Evolutionary conservation across 2,797 vertebrate species (phyloP).

Genomic region (Parauchenoglanis punctatus): DNA sequence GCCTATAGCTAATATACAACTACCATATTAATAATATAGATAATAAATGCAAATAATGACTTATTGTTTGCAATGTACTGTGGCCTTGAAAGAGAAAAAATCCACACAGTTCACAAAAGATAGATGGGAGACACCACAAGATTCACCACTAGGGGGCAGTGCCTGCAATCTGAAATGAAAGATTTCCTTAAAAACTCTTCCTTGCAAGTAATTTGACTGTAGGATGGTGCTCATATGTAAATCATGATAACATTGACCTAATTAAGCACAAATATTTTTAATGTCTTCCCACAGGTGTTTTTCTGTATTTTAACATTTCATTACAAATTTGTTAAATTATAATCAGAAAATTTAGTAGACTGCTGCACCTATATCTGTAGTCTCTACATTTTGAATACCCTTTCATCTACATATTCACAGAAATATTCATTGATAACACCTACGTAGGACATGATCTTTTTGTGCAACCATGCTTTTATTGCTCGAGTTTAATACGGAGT

Average conservation of each 20-base stretch:
- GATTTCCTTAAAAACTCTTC: neutral
- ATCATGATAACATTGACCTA: neutral
- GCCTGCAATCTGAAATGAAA: constrained; percentile 7
- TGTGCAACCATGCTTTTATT: neutral
- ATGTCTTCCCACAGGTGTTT: neutral
- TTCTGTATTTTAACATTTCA: neutral
- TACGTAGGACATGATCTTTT: neutral
- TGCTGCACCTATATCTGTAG: neutral
- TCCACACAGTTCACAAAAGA: too few species aligned
- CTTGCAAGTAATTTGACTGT: neutral
- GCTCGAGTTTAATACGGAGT: neutral
- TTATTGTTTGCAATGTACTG: neutral
- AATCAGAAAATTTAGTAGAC: neutral
- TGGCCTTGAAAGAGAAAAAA: too few species aligned
- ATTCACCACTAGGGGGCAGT: constrained; percentile 19
- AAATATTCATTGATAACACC: neutral
- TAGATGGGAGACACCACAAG: too few species aligned
- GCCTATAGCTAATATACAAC: neutral
- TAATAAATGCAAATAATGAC: neutral
- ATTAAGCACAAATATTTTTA: neutral
- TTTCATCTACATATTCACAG: neutral
- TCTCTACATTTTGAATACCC: neutral
- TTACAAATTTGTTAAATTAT: neutral
- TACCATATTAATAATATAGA: neutral
- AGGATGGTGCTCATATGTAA: neutral